Evolutionary conservation across 2,113 vertebrate genomes (phyloP).

Genomic region (Xenotilapia flavipinnis): DNA sequence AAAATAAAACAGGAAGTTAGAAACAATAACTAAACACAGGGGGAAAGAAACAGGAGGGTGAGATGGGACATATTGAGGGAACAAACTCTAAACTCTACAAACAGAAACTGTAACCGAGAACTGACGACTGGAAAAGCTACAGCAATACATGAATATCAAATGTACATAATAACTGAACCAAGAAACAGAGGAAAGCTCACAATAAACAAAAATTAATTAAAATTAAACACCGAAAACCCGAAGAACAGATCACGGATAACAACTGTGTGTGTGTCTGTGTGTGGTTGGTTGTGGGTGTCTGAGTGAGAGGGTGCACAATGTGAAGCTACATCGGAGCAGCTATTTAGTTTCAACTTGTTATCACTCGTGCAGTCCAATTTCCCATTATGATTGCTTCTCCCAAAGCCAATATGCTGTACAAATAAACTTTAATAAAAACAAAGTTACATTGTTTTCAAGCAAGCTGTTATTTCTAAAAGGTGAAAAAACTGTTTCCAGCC

Average conservation of each 20-base stretch:
- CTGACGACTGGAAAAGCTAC: fast-evolving
- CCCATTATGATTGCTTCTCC: background rate
- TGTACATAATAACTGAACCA: background rate
- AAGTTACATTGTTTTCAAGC: background rate
- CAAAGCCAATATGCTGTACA: background rate
- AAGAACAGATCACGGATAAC: background rate
- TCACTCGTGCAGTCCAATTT: background rate
- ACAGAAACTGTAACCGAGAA: background rate
- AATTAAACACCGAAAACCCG: background rate
- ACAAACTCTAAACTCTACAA: background rate
- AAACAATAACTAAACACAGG: background rate
- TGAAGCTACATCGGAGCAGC: background rate
- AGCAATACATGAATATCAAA: background rate
- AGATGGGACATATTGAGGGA: background rate
- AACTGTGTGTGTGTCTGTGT: background rate
- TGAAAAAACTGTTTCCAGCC: background rate
- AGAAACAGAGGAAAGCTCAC: background rate
- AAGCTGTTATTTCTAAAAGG: background rate
- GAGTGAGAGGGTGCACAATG: background rate
- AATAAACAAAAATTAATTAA: background rate
- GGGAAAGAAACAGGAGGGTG: background rate
- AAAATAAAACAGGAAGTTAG: background rate
- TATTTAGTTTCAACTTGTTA: background rate
- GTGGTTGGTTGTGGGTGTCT: background rate
- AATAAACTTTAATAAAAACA: background rate